Evolutionary conservation across 2,113 vertebrate genomes (phyloP), one percentile per base, ranked within the genome.

Genomic region (Myodes glareolus): DNA sequence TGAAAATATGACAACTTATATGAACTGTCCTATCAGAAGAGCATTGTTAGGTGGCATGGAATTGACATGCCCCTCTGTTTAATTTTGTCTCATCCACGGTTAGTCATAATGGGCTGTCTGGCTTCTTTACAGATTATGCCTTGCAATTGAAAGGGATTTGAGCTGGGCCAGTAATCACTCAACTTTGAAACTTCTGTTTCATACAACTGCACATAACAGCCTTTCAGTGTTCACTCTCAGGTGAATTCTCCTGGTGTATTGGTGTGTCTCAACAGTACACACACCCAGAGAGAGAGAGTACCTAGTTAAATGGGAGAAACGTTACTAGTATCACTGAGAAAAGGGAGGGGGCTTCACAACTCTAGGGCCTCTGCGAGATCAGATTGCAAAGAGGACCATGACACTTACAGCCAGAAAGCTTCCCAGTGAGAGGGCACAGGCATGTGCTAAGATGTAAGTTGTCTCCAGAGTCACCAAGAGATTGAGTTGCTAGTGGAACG

Each of bases 281-380:
- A 39, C 1, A 61, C 23, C 55, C 3, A 7, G 12, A n/a, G n/a
- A n/a, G n/a, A n/a, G n/a, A n/a, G n/a, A 3, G 6, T 39, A 61
- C 33, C 31, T 81, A 25, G 10, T 12, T 6, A 6, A 61, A 25
- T 25, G 12, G 31, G 11, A 82, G 23, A 39, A 52, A 61, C 16
- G 23, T 61, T 1, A 55, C 61, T 14, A 61, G 2, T n/a, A 36
- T 55, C 80, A 39, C 36, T n/a, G 9, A 55, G 77, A 81, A 82
- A 58, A 3, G 23, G 55, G 36, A 33, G 7, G 3, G 17, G 10
- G 11, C 5, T n/a, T 3, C 0, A 39, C 5, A n/a, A 29, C 13
- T 78, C n/a, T 47, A 25, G 42, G 36, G 50, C 42, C 75, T 11
- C 29, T 67, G 25, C 50, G 73, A 1, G 0, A 5, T 52, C n/a